phyloP scores from a whole-genome alignment of 2,797 vertebrate genomes.

The Coendou prehensilis region DNA sequence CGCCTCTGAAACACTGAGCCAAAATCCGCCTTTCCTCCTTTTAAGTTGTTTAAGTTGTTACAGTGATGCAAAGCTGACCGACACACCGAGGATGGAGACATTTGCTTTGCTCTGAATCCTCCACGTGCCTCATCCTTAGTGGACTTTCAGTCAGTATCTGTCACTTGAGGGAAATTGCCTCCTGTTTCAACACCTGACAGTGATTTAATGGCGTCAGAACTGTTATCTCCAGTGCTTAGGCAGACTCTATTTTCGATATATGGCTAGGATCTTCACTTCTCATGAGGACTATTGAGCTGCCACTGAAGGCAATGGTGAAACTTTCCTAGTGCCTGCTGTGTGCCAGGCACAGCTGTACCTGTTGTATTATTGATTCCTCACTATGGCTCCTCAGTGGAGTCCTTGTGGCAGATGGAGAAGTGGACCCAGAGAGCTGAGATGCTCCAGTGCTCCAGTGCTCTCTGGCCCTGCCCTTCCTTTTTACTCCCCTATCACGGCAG shows the following conservation, averaged over 20 bases:
- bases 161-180: not conserved
- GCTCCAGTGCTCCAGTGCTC: fast-evolving
- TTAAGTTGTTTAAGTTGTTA: not conserved
- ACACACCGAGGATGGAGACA: not conserved
- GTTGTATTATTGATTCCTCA: not conserved
- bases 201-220: not conserved
- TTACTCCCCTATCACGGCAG: not conserved
- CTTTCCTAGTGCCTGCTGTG: fast-evolving
- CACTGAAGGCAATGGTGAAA: not conserved
- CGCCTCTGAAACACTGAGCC: not conserved
- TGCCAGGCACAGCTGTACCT: too few species aligned
- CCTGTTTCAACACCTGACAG: not conserved
- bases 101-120: too few species aligned
- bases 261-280: not conserved
- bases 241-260: not conserved
- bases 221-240: not conserved
- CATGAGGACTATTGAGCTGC: not conserved
- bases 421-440: not conserved
- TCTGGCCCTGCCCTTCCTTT: not conserved
- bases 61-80: not conserved
- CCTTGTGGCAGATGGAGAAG: not conserved
- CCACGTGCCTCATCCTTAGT: not conserved
- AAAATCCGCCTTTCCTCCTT: not conserved
- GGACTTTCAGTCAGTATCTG: not conserved
- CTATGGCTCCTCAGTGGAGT: not conserved